Base-by-base conservation (phyloP, 2,888 invertebrate species). In the Orchestes rusci region DNA sequence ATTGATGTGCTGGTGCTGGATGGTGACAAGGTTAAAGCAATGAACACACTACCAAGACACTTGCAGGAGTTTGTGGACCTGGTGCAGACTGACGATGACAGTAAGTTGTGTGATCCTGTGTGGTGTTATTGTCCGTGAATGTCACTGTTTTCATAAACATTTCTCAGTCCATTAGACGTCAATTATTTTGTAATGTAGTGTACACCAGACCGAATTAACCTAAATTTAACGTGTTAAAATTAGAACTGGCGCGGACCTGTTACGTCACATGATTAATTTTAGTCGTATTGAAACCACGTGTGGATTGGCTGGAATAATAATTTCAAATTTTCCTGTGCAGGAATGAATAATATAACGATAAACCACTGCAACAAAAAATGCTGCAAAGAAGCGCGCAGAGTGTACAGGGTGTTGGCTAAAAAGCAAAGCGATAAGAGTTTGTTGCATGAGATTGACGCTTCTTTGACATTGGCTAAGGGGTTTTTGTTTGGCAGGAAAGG, bases 11-110 rank as follows among this genome's bases (percentile, higher is more conserved):
- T 54, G 66, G 74, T 86, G 40, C 76, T 84, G 33, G 82, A 84
- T 61, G 80, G 80, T 62, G 73, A 58, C 60, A 75, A 67, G 73
- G 76, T 73, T 60, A 76, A 74, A 46, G 79, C 79, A 57, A 71
- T 79, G 32, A 75, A 75, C 46, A 75, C 75, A 49, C 71, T 88
- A 48, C 89, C 89, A 3, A 80, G 74, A 58, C 89, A 89, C 67
- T 73, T 89, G 60, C 80, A 80, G 61, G 88, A 89, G 59, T 86
- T 88, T 63, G 79, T 87, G 56, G 76, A 74, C 60, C 45, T 40
- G 12, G 27, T 48, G 43, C 45, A 46, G 20, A 40, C 13, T 8
- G 36, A 45, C 15, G 45, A 43, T 20, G 43, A 45, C n/a, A 48
- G 49, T 49, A 51, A 48, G 51, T 51, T 20, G 12, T 5, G 19